Base-by-base conservation (phyloP, 1,140 invertebrate species). In the Drosophila busckii region DNA sequence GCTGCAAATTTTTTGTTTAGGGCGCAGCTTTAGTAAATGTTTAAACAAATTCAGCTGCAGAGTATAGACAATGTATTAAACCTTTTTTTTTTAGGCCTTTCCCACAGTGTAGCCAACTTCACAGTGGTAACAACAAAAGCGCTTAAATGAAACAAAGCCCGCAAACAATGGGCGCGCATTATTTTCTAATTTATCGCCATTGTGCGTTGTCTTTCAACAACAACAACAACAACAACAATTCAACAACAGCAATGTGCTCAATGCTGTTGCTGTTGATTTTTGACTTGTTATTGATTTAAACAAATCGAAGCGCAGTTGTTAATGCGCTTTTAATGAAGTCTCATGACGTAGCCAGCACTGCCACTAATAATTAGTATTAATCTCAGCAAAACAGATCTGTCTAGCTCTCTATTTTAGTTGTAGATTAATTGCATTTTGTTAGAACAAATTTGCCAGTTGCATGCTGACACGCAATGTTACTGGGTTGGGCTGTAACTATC, bases 151-250 rank as follows among this genome's bases (percentile, higher is more conserved):
- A 82, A 82, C 76, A 82, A 82, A 82, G 76, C 70, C 52, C 56
- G 19, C 53, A 78, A 63, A 82, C 76, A 82, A 82, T 82, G 76
- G 70, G 58, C 61, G 78, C 78, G 75, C 70, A 82, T 82, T 78
- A 82, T 82, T 82, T 83, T 82, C 76, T 82, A 82, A 82, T 82
- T 82, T 82, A 82, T 82, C 70, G 70, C 66, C 76, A 83, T 83
- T 82, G 75, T 82, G 40, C 49, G 53, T 53, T 44, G 37, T 25
- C 28, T n/a, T n/a, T n/a, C 37, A 52, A 23, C 9, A 20, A 20
- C n/a, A n/a, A 3, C 4, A 31, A 15, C 6, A 31, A 9, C 17
- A 10, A 8, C 22, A 40, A 40, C 7, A 15, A 22, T 3, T 29
- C 7, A 15, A 17, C 16, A 29, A 1, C 4, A 42, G 29, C 10